These are phyloP conservation scores for Falcaria lacertinaria DNA, from an alignment of 2,888 invertebrate species.

Conservation along the genomic window DNA sequence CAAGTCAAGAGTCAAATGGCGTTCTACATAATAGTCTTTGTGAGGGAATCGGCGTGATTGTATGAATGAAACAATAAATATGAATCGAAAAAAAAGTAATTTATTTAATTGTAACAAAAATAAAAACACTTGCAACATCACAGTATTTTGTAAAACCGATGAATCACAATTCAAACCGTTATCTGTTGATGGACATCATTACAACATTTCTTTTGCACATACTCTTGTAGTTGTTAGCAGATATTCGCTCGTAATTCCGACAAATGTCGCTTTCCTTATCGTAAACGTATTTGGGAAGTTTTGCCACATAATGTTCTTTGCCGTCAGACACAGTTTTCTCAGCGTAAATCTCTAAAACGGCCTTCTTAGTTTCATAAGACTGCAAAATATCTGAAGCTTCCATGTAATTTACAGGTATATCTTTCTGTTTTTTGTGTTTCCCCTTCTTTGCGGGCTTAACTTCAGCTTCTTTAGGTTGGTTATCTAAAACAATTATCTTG, in stretches of 20 bases:
- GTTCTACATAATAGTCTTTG: no score
- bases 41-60: no score
- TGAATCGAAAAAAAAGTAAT: constrained; percentile 6
- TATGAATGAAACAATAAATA: no score
- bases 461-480: constrained; percentile 4
- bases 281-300: constrained; percentile 54
- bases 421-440: constrained; percentile 5
- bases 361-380: constrained; percentile 58
- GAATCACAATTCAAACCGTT: constrained; percentile 7
- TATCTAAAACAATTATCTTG: constrained; percentile 26
- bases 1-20: no score
- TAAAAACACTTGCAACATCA: constrained; percentile 12
- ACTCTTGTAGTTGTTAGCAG: constrained; percentile 19
- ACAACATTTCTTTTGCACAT: constrained; percentile 30
- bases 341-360: constrained; percentile 61
- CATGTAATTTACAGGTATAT: constrained; percentile 4
- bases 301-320: constrained; percentile 46
- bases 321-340: constrained; percentile 34
- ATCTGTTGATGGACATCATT: constrained; percentile 32
- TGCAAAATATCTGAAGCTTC: constrained; percentile 48
- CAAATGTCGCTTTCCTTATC: constrained; percentile 36
- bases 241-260: constrained; percentile 26
- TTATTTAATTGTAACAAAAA: constrained; percentile 7
- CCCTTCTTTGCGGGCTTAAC: constrained; percentile 2
- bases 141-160: constrained; percentile 3